A percentile compares a stretch with the other conserved stretches of the same genome.
These are phyloP conservation scores for Sebastes cheni DNA, from an alignment of 2,797 vertebrate species.

Conservation along the genomic window DNA sequence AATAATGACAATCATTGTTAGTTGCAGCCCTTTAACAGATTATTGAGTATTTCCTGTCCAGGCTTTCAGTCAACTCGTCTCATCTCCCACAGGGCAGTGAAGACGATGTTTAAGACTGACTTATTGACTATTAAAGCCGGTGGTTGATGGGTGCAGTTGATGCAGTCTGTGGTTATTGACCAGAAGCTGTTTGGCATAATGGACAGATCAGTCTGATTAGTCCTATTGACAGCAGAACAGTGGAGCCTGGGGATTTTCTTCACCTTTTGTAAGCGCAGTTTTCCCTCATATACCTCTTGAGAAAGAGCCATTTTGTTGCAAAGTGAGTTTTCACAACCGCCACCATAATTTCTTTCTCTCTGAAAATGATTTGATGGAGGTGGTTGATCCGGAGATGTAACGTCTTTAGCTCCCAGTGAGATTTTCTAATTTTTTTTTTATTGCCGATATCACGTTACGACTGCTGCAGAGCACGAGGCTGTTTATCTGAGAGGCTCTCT, in stretches of 20 bases:
- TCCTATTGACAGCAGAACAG: conserved; percentile 47
- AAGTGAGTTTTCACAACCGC: conserved; percentile 9
- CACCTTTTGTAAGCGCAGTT: neutral
- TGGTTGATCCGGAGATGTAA: conserved; percentile 11
- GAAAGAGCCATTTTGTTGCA: neutral
- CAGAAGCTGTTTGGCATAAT: conserved; percentile 51
- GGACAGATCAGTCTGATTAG: conserved; percentile 53
- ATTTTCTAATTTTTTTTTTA: neutral
- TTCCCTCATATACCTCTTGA: neutral
- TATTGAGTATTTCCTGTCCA: conserved; percentile 3
- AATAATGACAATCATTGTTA: neutral
- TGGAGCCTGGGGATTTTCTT: conserved; percentile 24
- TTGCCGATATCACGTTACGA: conserved; percentile 2
- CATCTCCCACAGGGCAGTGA: neutral
- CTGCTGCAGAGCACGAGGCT: conserved; percentile 4
- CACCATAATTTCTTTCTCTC: neutral
- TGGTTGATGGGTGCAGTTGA: conserved; percentile 53
- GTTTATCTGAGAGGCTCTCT: conserved; percentile 48
- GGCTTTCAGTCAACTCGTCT: neutral
- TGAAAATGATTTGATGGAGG: conserved; percentile 9
- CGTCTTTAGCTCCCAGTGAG: neutral
- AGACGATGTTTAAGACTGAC: neutral
- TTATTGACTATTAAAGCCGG: conserved; percentile 38
- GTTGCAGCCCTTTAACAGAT: neutral
- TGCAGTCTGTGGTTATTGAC: conserved; percentile 55